Evolutionary conservation across 1,140 invertebrate species (phyloP).

Genomic region (Drosophila pseudoobscura): DNA sequence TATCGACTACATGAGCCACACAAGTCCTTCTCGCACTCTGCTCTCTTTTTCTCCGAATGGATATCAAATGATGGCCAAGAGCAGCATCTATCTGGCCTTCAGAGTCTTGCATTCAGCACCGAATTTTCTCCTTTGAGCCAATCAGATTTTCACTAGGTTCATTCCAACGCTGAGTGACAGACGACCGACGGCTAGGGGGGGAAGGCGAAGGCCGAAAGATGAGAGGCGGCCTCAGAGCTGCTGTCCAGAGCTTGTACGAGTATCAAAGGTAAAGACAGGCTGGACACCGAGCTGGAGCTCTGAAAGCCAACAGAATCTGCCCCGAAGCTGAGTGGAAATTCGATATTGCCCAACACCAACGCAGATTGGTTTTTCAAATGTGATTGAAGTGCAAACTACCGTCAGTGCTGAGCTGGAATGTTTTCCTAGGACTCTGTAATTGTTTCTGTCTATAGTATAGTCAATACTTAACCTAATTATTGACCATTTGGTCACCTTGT

Average conservation of each 20-base stretch:
- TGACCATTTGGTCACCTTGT: too few species aligned
- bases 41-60: background rate
- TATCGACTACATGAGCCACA: conserved; percentile 49
- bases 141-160: conserved; percentile 20
- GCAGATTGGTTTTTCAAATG: too few species aligned
- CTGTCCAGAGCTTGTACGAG: too few species aligned
- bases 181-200: background rate
- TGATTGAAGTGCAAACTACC: too few species aligned
- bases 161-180: conserved; percentile 4
- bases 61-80: background rate
- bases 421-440: too few species aligned
- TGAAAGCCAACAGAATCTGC: background rate
- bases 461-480: too few species aligned
- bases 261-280: background rate
- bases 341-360: background rate
- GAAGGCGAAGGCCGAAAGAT: background rate
- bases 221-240: too few species aligned
- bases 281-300: background rate
- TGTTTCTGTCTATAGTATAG: too few species aligned
- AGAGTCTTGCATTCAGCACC: conserved; percentile 10
- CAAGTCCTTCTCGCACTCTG: background rate
- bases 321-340: background rate
- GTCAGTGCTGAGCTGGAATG: too few species aligned
- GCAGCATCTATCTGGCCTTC: background rate
- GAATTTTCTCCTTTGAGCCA: conserved; percentile 17